Percentiles rank a stretch among this genome's conserved stretches.
phyloP scores from a whole-genome alignment of 2,797 vertebrate genomes.

The Sebastes variabilis region DNA sequence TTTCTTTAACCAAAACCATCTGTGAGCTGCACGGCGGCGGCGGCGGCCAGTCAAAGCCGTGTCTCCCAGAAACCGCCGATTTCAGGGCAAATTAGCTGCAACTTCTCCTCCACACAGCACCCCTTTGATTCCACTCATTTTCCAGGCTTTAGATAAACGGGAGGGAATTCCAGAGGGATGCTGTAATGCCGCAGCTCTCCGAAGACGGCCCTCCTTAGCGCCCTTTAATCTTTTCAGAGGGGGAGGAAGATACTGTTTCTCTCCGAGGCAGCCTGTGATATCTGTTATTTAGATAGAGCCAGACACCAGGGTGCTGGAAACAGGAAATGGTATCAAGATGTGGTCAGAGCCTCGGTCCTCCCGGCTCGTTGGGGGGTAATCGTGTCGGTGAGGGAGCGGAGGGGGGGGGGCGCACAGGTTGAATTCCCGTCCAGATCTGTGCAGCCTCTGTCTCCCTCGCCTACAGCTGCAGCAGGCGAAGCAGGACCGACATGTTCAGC shows the following conservation, averaged over 20 bases:
- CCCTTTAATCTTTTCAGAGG: conserved; percentile 73
- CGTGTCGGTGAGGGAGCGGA: not conserved
- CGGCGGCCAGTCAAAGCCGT: conserved; percentile 64
- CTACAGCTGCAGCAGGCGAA: conserved; percentile 34
- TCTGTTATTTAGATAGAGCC: conserved; percentile 68
- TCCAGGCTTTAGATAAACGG: conserved; percentile 75
- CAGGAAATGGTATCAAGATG: conserved; percentile 74
- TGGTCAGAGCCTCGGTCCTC: conserved; percentile 34
- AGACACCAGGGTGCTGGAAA: conserved; percentile 62
- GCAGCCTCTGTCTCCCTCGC: conserved; percentile 12
- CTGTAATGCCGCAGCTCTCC: conserved; percentile 66
- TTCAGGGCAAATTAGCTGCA: conserved; percentile 86
- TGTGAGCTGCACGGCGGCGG: conserved; percentile 72
- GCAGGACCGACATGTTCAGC: conserved; percentile 55
- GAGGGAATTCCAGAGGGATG: conserved; percentile 76
- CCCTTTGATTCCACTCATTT: conserved; percentile 82
- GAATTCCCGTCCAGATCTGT: conserved; percentile 41
- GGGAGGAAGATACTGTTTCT: conserved; percentile 61
- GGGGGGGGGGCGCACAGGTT: conserved; percentile 27
- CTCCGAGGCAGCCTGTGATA: conserved; percentile 48
- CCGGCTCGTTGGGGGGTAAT: conserved; percentile 30
- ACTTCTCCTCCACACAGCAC: conserved; percentile 74
- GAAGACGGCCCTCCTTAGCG: conserved; percentile 49
- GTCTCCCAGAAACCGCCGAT: conserved; percentile 81
- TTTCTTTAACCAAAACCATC: conserved; percentile 83